Conservation (phyloP, 2,797 vertebrate genomes). For the Megalops cyprinoides region DNA sequence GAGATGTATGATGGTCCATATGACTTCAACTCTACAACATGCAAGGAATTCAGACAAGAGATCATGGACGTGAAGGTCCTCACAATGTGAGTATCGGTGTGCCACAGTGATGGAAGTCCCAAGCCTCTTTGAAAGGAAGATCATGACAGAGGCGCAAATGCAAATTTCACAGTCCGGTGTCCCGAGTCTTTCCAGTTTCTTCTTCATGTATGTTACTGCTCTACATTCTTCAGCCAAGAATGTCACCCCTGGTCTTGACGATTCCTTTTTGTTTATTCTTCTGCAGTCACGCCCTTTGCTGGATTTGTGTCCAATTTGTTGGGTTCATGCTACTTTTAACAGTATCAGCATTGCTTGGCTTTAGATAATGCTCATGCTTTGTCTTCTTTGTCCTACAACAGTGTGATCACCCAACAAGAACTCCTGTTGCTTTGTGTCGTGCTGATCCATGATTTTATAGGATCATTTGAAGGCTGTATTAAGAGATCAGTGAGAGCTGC, state of each 20-base stretch:
- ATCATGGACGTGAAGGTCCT: slow-evolving; percentile 94
- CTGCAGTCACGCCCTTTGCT: background rate
- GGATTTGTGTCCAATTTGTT: background rate
- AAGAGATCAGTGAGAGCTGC: background rate
- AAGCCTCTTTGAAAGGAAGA: background rate
- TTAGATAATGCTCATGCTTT: slow-evolving; percentile 9
- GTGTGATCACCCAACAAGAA: slow-evolving; percentile 10
- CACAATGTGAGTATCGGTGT: slow-evolving; percentile 88
- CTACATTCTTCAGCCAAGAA: background rate
- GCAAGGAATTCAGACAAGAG: slow-evolving; percentile 91
- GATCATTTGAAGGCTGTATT: slow-evolving; percentile 10
- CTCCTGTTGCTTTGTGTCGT: background rate
- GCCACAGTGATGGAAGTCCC: background rate
- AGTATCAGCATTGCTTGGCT: background rate
- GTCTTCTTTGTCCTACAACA: slow-evolving; percentile 19
- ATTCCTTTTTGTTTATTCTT: background rate
- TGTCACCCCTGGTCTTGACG: no score
- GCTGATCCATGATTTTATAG: background rate
- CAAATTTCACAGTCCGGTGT: background rate
- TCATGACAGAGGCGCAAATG: background rate
- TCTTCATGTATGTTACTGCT: background rate
- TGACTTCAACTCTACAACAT: slow-evolving; percentile 93
- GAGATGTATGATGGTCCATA: slow-evolving; percentile 89
- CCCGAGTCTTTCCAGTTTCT: background rate
- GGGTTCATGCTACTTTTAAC: background rate